These are phyloP conservation scores for Alouatta palliata DNA, from an alignment of 2,113 vertebrate genomes.

Conservation along the genomic window DNA sequence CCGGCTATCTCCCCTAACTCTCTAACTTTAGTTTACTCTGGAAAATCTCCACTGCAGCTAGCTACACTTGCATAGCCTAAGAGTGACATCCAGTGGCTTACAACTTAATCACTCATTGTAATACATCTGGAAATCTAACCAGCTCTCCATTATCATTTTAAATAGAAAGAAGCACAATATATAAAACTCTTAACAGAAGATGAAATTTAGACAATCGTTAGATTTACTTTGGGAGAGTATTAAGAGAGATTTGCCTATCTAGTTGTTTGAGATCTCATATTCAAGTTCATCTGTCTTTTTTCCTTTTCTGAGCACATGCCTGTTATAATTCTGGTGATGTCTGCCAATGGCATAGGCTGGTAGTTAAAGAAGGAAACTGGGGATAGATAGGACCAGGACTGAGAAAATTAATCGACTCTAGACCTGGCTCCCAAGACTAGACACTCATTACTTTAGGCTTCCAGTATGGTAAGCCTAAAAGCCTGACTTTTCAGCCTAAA, in stretches of 20 bases:
- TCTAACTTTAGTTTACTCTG: not conserved
- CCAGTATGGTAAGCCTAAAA: not conserved
- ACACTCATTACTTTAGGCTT: not conserved
- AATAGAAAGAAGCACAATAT: not conserved
- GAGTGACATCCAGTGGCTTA: slow-evolving; percentile 79
- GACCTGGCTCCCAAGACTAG: not conserved
- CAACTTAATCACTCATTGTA: slow-evolving; percentile 50
- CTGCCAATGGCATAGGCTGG: not conserved
- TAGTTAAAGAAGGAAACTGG: not conserved
- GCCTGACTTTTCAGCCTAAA: not conserved
- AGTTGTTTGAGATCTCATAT: not conserved
- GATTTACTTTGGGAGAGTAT: not conserved
- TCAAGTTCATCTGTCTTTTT: not conserved
- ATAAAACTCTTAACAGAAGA: slow-evolving; percentile 36
- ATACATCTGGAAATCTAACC: not conserved
- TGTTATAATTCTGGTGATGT: not conserved
- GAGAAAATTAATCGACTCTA: not conserved
- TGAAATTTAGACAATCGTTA: not conserved
- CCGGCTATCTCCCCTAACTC: not conserved
- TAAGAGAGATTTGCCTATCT: not conserved
- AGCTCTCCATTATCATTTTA: slow-evolving; percentile 9
- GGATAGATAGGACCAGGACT: not conserved
- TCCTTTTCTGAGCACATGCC: not conserved
- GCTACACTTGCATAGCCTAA: slow-evolving; percentile 49
- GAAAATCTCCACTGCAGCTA: not conserved